A percentile compares a stretch with the other conserved stretches of the same genome.
These are phyloP conservation scores for Sebastes kiyomatsui DNA, from an alignment of 2,797 vertebrate genomes.

Conservation along the genomic window DNA sequence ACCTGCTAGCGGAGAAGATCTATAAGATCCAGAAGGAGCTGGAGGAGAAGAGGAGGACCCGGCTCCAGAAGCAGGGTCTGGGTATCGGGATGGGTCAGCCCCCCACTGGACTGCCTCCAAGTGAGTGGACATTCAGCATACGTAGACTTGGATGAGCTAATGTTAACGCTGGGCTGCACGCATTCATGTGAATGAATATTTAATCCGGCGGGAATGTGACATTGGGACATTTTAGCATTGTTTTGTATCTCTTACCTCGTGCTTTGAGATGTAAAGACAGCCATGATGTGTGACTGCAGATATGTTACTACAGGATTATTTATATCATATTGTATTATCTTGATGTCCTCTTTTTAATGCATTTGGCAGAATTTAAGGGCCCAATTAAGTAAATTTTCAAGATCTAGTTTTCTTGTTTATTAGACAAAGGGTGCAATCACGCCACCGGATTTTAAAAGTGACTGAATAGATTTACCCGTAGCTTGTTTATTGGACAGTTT, in stretches of 20 bases:
- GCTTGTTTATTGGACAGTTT: not conserved
- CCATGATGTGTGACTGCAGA: not conserved
- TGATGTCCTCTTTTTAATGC: not conserved
- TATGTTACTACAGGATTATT: not conserved
- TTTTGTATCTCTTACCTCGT: not conserved
- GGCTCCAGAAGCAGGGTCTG: constrained; percentile 94
- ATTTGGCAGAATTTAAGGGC: not conserved
- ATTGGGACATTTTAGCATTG: not conserved
- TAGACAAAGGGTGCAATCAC: not conserved
- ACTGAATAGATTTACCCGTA: not conserved
- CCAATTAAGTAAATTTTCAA: not conserved
- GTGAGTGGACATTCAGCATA: constrained; percentile 79
- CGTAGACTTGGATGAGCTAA: constrained; percentile 4
- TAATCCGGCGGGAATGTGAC: not conserved
- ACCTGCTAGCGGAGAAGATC: constrained; percentile 96
- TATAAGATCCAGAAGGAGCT: constrained; percentile 98
- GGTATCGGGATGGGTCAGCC: constrained; percentile 81
- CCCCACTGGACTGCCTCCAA: constrained; percentile 87
- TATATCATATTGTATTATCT: not conserved
- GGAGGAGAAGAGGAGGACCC: constrained; percentile 94
- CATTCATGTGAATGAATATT: constrained; percentile 2
- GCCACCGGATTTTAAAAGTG: not conserved
- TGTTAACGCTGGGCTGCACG: not conserved
- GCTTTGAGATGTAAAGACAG: not conserved
- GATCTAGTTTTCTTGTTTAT: not conserved